Base-by-base conservation (phyloP, 2,888 invertebrate species). In the Hirtodrosophila cameraria region DNA sequence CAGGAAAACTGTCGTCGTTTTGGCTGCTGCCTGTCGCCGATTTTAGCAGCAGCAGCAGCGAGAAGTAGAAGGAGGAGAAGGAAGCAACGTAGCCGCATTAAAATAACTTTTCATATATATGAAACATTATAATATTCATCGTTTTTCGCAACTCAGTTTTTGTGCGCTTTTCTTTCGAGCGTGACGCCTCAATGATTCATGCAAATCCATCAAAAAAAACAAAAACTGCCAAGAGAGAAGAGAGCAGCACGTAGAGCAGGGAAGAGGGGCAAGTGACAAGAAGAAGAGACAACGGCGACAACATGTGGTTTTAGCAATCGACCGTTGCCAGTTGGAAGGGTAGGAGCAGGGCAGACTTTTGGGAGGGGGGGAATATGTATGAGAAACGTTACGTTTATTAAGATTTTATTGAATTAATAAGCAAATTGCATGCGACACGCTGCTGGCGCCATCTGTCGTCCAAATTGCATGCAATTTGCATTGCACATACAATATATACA, bases 181-280 rank as follows among this genome's bases (percentile, higher is more conserved):
- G 86, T 87, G 86, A 86, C 86, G 87, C 82, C 66, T 78, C 87
- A 86, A 87, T 86, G 86, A 87, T 84, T 86, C 87, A 86, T 87
- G 85, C 85, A 87, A 84, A 87, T 86, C 79, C 87, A 86, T 87
- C 86, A 86, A 73, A 71, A 46, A 58, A 58, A 48, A 36, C 12
- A 4, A 9, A 16, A 41, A 42, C 15, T 6, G 9, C 13, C 5
- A 11, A 49, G 38, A 7, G 16, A 8, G n/a, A 8, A 35, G 27
- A 13, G 20, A 5, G 12, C 11, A 6, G 8, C n/a, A n/a, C n/a
- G n/a, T n/a, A 6, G 13, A n/a, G 33, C n/a, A 23, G 39, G 12
- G 7, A 41, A 15, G 13, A 33, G 9, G 30, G 43, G 12, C 16
- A n/a, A 33, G 15, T 3, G 13, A 8, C 23, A 1, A 20, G 12